Percentiles rank a stretch among this genome's conserved stretches.
phyloP scores from a whole-genome alignment of 30 jellyfish, hydroid and myxozoan species.

The Hydractinia symbiolongicarpus region DNA sequence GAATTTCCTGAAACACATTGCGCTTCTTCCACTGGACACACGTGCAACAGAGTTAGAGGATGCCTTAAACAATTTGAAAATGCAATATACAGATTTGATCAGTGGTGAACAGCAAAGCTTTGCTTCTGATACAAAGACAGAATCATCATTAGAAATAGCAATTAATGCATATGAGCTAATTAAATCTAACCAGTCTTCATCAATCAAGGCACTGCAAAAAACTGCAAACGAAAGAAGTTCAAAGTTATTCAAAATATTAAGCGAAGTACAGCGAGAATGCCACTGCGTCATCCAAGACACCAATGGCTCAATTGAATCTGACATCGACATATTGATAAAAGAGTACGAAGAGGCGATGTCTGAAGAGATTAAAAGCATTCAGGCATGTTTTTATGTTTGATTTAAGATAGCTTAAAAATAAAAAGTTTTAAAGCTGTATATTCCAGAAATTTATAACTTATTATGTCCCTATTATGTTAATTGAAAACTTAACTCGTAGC shows the following conservation, averaged over 20 bases:
- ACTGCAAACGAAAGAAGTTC: neutral
- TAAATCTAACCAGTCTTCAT: neutral
- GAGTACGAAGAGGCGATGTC: neutral
- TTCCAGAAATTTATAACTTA: too few relatives aligned
- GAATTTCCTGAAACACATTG: neutral
- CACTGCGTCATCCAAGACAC: constrained; percentile 2
- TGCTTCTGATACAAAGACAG: neutral
- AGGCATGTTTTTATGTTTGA: neutral
- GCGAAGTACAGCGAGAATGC: constrained; percentile 13
- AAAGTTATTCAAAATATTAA: neutral
- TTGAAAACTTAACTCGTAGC: too few relatives aligned
- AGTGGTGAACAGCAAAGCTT: neutral
- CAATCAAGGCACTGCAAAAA: neutral
- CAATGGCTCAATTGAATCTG: neutral
- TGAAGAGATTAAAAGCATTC: neutral
- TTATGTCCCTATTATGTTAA: too few relatives aligned
- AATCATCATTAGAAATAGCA: neutral
- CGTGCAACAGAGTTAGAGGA: neutral
- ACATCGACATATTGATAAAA: neutral
- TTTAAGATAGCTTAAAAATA: neutral
- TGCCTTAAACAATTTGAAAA: neutral
- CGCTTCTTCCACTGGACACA: constrained; percentile 8
- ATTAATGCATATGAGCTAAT: neutral
- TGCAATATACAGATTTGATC: neutral
- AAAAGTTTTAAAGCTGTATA: too few relatives aligned